Conservation (phyloP, 2,113 vertebrate genomes). For the Rhabdornis inornatus region DNA sequence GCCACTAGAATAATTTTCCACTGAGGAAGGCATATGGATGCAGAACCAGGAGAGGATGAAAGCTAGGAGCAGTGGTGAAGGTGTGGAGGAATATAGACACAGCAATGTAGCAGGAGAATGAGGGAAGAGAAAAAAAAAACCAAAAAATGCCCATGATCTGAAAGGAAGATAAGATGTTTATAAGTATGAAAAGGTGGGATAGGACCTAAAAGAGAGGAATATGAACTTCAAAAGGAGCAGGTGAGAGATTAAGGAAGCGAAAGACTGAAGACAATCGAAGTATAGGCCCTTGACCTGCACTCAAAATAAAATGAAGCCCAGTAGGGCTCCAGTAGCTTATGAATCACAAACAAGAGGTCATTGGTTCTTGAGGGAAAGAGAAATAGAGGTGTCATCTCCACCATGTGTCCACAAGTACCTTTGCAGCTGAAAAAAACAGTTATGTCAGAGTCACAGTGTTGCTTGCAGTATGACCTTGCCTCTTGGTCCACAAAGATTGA, state of each 20-base stretch:
- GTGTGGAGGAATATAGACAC: accelerated
- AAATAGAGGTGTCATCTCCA: not conserved
- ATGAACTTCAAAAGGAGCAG: not conserved
- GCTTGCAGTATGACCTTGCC: not conserved
- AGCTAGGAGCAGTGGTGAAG: not conserved
- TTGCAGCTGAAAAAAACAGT: not conserved
- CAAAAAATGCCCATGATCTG: not conserved
- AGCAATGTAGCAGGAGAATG: not conserved
- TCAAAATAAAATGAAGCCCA: not conserved
- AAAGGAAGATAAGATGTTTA: not conserved
- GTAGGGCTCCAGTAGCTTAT: not conserved
- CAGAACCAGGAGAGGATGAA: not conserved
- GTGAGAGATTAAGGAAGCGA: not conserved
- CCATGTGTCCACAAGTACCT: not conserved
- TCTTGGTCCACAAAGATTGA: not conserved
- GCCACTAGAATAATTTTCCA: not conserved
- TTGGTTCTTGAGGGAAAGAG: not conserved
- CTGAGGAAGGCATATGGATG: not conserved
- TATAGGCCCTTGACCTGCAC: not conserved
- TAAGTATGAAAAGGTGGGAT: not conserved
- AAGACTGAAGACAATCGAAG: not conserved
- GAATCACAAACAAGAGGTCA: not conserved
- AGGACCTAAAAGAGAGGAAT: not conserved
- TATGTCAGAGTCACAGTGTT: not conserved
- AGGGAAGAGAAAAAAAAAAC: not conserved